phyloP scores from a whole-genome alignment of 2,113 vertebrate genomes.

The Grammomys dolichurus region DNA sequence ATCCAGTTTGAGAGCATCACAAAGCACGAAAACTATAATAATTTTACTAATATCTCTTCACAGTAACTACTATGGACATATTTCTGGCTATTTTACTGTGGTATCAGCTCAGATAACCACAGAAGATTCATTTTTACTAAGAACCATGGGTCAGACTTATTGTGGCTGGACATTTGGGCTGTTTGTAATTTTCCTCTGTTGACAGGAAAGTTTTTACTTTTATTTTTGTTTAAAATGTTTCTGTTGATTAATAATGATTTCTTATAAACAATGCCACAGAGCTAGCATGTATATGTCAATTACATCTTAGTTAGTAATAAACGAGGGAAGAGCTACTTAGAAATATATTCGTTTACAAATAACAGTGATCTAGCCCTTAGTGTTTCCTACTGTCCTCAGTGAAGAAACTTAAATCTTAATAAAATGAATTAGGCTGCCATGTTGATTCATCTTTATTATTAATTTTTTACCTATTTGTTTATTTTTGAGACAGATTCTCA shows the following conservation, averaged over 20 bases:
- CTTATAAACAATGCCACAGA: neutral
- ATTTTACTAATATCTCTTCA: accelerated
- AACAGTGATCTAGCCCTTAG: neutral
- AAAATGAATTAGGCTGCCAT: neutral
- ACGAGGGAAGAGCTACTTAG: neutral
- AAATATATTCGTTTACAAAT: neutral
- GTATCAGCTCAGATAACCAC: neutral
- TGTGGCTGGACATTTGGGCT: neutral
- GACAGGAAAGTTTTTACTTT: neutral
- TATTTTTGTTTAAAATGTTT: neutral
- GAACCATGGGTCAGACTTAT: neutral
- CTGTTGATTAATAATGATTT: neutral
- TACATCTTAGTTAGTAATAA: no score
- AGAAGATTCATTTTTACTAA: neutral
- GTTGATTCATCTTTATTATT: neutral
- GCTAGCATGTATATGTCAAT: neutral
- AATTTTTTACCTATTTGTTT: neutral
- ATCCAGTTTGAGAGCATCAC: no score
- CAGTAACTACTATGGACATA: neutral
- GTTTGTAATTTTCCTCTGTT: neutral
- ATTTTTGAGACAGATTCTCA: neutral
- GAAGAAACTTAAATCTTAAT: neutral
- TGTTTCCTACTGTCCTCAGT: neutral
- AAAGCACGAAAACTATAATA: no score
- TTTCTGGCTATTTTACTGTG: neutral